Conservation (phyloP, 1,140 invertebrate genomes). For the Berghia stephanieae region DNA sequence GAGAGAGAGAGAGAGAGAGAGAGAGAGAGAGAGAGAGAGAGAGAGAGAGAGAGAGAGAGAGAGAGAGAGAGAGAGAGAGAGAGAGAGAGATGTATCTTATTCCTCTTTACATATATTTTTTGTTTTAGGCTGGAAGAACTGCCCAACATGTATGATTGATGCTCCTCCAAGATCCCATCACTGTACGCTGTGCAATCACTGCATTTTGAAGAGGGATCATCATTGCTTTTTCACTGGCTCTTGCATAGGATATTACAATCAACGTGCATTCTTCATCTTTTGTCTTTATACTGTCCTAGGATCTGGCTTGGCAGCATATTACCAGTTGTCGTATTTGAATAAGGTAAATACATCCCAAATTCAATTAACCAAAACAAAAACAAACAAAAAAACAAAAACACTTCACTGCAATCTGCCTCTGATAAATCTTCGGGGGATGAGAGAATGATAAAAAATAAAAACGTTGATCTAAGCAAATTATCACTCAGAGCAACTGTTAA, state of each 20-base stretch:
- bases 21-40: too few species aligned
- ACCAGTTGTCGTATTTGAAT: conserved; percentile 46
- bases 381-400: too few species aligned
- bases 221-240: conserved; percentile 62
- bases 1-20: too few species aligned
- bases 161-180: conserved; percentile 59
- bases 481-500: too few species aligned
- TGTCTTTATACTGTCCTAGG: conserved; percentile 45
- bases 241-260: conserved; percentile 57
- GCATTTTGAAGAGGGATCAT: conserved; percentile 60
- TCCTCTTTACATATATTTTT: not conserved
- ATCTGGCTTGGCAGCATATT: conserved; percentile 39
- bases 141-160: conserved; percentile 41
- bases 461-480: too few species aligned
- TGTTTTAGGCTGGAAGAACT: conserved; percentile 33
- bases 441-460: too few species aligned
- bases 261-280: conserved; percentile 51
- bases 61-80: not conserved
- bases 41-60: too few species aligned
- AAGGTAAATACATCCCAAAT: conserved; percentile 33
- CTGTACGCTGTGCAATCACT: conserved; percentile 54
- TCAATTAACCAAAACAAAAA: too few species aligned
- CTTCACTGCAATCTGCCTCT: too few species aligned
- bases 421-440: too few species aligned
- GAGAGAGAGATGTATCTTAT: not conserved